A percentile compares a stretch with the other conserved stretches of the same genome.
These are phyloP conservation scores for Crypturellus undulatus DNA, from an alignment of 2,113 vertebrate species.

Conservation along the genomic window DNA sequence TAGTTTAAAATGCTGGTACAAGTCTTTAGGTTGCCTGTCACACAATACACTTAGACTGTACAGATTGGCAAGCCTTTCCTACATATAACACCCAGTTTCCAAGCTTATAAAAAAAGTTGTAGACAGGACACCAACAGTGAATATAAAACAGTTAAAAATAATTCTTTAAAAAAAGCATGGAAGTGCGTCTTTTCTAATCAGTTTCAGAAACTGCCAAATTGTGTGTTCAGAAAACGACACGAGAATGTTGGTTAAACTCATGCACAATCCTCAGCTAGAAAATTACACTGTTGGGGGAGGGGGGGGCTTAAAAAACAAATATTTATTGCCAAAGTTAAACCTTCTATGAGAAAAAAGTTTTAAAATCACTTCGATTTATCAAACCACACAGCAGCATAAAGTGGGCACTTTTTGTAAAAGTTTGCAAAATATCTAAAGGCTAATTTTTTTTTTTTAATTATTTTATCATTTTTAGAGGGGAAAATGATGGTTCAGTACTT, in stretches of 20 bases:
- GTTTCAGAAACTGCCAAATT: constrained; percentile 76
- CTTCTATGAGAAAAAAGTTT: constrained; percentile 83
- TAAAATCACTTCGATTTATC: constrained; percentile 82
- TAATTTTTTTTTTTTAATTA: constrained; percentile 58
- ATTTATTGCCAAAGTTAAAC: constrained; percentile 85
- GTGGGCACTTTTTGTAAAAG: constrained; percentile 84
- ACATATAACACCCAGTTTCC: constrained; percentile 74
- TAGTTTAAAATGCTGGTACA: constrained; percentile 75
- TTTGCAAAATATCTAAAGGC: constrained; percentile 83
- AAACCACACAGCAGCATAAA: constrained; percentile 86
- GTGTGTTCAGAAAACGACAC: constrained; percentile 71
- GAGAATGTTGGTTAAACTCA: constrained; percentile 77
- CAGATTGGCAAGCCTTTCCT: constrained; percentile 64
- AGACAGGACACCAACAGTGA: constrained; percentile 78
- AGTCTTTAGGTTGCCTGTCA: constrained; percentile 74
- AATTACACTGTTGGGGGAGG: constrained; percentile 68
- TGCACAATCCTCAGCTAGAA: constrained; percentile 80
- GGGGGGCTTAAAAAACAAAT: constrained; percentile 75
- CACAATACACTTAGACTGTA: constrained; percentile 62
- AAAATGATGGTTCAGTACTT: constrained; percentile 72
- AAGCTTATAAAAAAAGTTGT: constrained; percentile 79
- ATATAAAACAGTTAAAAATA: constrained; percentile 83
- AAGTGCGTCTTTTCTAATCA: constrained; percentile 76
- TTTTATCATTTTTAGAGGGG: constrained; percentile 67
- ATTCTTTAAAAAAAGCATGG: constrained; percentile 79